These are phyloP conservation scores for Nebria ingens DNA, from an alignment of 1,140 invertebrate genomes.

Conservation along the genomic window DNA sequence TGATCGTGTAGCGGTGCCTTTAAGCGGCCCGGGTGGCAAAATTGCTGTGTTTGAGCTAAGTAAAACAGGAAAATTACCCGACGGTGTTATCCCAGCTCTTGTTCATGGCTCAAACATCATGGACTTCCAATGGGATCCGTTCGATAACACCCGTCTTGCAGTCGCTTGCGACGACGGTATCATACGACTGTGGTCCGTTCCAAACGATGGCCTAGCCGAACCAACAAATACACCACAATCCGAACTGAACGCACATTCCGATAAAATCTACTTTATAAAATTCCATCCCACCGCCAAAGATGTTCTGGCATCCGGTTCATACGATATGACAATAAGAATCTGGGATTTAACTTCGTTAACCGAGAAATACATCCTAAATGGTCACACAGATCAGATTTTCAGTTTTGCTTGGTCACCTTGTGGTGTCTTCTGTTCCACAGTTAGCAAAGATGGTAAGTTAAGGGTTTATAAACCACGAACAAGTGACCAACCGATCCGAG, in stretches of 20 bases:
- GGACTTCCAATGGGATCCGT: constrained; percentile 92
- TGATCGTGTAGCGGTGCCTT: constrained; percentile 72
- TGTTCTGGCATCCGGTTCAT: constrained; percentile 74
- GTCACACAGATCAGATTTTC: constrained; percentile 79
- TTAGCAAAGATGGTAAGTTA: constrained; percentile 81
- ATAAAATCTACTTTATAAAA: constrained; percentile 84
- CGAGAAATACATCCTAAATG: constrained; percentile 46
- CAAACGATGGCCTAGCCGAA: constrained; percentile 45
- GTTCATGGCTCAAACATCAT: constrained; percentile 79
- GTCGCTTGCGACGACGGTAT: constrained; percentile 88
- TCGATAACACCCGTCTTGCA: constrained; percentile 64
- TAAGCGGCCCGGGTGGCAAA: constrained; percentile 80
- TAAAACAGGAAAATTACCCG: constrained; percentile 64
- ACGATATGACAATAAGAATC: constrained; percentile 80
- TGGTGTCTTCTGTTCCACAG: constrained; percentile 71
- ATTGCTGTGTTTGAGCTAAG: constrained; percentile 78
- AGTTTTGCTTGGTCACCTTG: constrained; percentile 85
- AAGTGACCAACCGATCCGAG: constrained; percentile 51
- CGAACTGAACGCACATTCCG: constrained; percentile 61
- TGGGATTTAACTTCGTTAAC: constrained; percentile 57
- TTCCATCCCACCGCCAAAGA: constrained; percentile 83
- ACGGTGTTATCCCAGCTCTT: constrained; percentile 74
- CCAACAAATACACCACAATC: constrained; percentile 53
- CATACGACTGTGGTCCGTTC: constrained; percentile 76
- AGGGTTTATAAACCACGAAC: constrained; percentile 70